Evolutionary conservation across 1,140 invertebrate genomes (phyloP), one percentile per base, ranked within the genome.

Genomic region (Drosophila parvula): DNA sequence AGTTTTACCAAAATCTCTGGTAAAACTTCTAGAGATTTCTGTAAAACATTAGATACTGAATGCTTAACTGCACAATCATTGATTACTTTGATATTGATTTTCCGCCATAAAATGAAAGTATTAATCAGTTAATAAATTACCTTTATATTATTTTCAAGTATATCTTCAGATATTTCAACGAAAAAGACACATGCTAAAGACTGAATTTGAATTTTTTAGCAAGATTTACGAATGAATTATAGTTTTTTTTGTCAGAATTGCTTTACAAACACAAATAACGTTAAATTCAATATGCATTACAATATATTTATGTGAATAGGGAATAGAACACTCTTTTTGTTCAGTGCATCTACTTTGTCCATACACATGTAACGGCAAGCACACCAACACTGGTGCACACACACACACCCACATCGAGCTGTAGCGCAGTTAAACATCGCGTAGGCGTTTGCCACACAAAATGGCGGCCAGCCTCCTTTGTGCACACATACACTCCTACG

Each of bases 371-470:
- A 61, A 40, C 61, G 16, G 18, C 14, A 38, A 36, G 62, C 61
- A 16, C 41, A 61, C 45, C 64, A 47, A 74, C 48, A 76, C 36
- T 44, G 18, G 53, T 18, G 55, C 14, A 68, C 22, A 45, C 5
- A 50, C 53, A 73, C 48, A 67, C 70, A 65, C 57, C 48, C 30
- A 44, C 40, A 63, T 11, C 32, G 48, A 40, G 59, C 58, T 57
- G 43, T 57, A 74, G 64, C 62, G 73, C 62, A 48, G 55, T 69
- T 75, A 61, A 78, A 78, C 56, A 61, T 71, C 68, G 77, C 74
- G 83, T 88, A 79, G 83, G 83, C 73, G 83, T 82, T 78, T 73
- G 83, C 79, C 71, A 74, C 59, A 88, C 83, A 88, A 88, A 83
- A 88, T 88, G 83, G 83, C 83, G 71, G 79, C 73, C 84, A 83